Conservation (phyloP, 2,113 vertebrate genomes). For the Ictalurus punctatus region DNA sequence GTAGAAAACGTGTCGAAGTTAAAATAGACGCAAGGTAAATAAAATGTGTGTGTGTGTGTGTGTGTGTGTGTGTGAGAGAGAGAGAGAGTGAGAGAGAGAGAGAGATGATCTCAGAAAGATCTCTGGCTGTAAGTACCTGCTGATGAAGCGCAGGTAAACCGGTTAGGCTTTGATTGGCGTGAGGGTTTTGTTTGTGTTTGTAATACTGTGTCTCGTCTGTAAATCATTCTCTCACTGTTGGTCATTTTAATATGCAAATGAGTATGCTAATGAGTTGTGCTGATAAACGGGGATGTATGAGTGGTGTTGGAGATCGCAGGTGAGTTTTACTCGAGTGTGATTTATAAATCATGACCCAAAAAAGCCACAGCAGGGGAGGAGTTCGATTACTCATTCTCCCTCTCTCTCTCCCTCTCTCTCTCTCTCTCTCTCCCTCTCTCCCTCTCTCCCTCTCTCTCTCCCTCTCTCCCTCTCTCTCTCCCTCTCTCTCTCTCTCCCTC, state of each 20-base stretch:
- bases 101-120: background rate
- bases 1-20: background rate
- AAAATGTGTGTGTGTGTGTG: background rate
- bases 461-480: background rate
- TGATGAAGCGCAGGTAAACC: background rate
- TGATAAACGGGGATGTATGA: background rate
- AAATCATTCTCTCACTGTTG: background rate
- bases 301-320: background rate
- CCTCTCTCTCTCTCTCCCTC: background rate
- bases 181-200: background rate
- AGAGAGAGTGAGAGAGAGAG: background rate
- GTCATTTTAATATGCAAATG: background rate
- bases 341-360: background rate
- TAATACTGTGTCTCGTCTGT: background rate
- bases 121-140: background rate
- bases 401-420: background rate
- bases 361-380: background rate
- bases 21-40: background rate
- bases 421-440: conserved; percentile 12
- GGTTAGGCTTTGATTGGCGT: background rate
- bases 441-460: conserved; percentile 28
- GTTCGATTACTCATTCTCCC: background rate
- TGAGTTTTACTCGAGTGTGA: background rate
- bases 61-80: background rate
- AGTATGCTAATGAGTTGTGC: background rate